Base-by-base conservation (phyloP, 2,888 invertebrate species). In the Tipula helvola region DNA sequence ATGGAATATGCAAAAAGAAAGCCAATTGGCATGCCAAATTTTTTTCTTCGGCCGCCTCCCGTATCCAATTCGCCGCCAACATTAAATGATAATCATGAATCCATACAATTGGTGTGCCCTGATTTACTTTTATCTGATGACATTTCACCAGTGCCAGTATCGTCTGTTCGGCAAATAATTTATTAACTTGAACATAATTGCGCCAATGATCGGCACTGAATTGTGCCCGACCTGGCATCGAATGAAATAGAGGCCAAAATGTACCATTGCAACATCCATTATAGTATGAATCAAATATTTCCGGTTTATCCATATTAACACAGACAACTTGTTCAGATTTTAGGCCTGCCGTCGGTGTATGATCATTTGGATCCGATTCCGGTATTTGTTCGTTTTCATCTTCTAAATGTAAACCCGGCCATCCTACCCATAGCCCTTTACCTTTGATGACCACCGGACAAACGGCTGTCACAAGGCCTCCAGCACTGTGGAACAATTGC, bases 1-100 rank as follows among this genome's bases (percentile, higher is more conserved):
- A 98, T 0, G 98, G 98, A 89, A 98, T 98, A 92, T 98, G 98
- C 88, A 98, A 93, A 92, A 98, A 98, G 92, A 98, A 98, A 41
- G 97, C 97, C 88, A 98, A 92, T 90, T 97, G 96, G 90, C 95
- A 95, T 88, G 94, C 93, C 36, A 97, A 92, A 87, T 94, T 94
- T 89, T 95, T 94, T 89, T 96, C 96, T 89, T 97, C 97, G 0
- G 95, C 96, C 89, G 95, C 94, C 92, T 97, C 96, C 90, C 98
- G 94, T 88, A 98, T 95, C 94, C 97, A 97, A 91, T 97, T 97
- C 52, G 98, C 97, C 13, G 97, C 96, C 89, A 97, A 92, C 97
- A 98, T 97, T 18, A 98, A 93, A 90, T 98, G 98, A 90, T 98
- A 98, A 90, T 98, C 98, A 90, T 98, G 98, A 36, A 98, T 94